Percentiles rank a stretch among this genome's conserved stretches.
phyloP scores from a whole-genome alignment of 2,888 invertebrate genomes.

The Drosophila testacea region DNA sequence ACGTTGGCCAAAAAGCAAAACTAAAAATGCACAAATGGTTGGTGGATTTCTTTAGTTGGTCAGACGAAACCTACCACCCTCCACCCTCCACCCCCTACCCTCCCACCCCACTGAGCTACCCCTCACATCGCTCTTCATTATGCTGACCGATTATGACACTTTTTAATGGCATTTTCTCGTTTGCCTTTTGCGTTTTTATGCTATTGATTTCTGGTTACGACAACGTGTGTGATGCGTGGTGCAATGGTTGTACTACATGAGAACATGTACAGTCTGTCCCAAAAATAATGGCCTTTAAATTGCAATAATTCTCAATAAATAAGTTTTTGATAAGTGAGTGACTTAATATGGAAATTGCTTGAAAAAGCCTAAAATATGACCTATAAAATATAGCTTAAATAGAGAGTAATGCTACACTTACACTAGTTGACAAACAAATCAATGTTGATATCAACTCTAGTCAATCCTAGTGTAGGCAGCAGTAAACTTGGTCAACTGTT shows the following conservation, averaged over 20 bases:
- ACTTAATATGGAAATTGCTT: slow-evolving; percentile 40
- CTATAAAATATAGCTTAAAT: no score
- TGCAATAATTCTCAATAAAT: slow-evolving; percentile 29
- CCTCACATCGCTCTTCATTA: slow-evolving; percentile 48
- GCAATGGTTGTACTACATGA: background rate
- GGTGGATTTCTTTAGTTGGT: slow-evolving; percentile 11
- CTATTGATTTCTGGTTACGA: slow-evolving; percentile 68
- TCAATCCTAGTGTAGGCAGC: no score
- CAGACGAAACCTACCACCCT: background rate
- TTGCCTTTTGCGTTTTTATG: slow-evolving; percentile 65
- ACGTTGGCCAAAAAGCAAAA: slow-evolving; percentile 47
- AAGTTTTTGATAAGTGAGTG: no score
- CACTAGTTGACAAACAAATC: no score
- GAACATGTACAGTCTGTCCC: slow-evolving; percentile 8
- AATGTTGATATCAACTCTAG: no score
- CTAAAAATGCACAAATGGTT: slow-evolving; percentile 37
- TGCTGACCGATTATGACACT: slow-evolving; percentile 80
- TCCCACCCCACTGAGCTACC: background rate
- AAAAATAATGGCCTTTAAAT: slow-evolving; percentile 24
- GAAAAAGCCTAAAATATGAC: slow-evolving; percentile 40
- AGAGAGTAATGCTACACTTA: no score
- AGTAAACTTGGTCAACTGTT: no score
- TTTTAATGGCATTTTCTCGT: slow-evolving; percentile 79
- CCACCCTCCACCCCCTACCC: background rate
- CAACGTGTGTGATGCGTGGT: background rate